phyloP scores from a whole-genome alignment of 2,113 vertebrate species.

The Scolopax mira region DNA sequence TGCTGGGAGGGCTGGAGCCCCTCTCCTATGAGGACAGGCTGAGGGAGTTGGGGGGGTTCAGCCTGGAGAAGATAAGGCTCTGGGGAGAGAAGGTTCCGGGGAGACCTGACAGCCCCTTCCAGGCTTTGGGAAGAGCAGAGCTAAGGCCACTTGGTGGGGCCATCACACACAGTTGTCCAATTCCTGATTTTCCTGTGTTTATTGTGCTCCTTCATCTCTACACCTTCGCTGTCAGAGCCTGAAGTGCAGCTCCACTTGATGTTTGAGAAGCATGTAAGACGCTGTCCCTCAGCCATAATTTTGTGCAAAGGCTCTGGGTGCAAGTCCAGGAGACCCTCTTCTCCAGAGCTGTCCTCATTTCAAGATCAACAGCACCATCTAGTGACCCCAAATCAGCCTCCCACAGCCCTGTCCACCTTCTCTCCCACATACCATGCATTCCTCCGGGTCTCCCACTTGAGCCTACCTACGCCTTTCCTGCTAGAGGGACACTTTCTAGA shows the following conservation, averaged over 20 bases:
- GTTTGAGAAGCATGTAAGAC: background rate
- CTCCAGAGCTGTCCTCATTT: background rate
- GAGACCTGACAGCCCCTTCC: background rate
- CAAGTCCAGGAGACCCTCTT: background rate
- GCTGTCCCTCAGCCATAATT: accelerated
- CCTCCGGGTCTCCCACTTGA: background rate
- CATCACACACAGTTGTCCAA: accelerated
- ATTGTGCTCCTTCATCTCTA: background rate
- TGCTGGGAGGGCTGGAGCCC: background rate
- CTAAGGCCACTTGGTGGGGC: background rate
- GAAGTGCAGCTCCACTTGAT: background rate
- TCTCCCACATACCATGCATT: accelerated
- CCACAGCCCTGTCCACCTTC: background rate
- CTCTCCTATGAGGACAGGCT: background rate
- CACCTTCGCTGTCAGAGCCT: background rate
- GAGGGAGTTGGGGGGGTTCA: background rate
- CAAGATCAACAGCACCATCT: slow-evolving; percentile 48
- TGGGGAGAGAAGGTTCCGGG: background rate
- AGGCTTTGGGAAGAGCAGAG: background rate
- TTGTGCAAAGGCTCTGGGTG: background rate
- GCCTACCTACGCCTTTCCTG: background rate
- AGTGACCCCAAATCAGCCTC: background rate
- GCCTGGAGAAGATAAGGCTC: background rate
- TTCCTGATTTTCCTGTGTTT: background rate
- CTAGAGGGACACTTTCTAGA: background rate